Evolutionary conservation across 1,140 invertebrate species (phyloP), one percentile per base, ranked within the genome.

Genomic region (Pseudobourletiella spinata): DNA sequence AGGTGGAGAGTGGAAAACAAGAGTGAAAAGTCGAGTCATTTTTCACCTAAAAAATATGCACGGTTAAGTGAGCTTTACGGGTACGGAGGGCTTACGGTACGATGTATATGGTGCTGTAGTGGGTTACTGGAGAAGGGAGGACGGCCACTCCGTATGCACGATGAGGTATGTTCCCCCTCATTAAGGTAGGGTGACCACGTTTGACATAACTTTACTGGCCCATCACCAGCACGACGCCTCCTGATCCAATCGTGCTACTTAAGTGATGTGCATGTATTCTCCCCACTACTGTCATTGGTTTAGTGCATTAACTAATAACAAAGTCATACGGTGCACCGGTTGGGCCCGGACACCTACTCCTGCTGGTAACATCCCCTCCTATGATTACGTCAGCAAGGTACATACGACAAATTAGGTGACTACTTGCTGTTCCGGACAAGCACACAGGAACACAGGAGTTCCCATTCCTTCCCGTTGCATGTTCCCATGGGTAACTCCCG

Each of bases 1-100:
- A 58, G 56, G 56, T 58, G 56, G 56, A 58, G 26, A 58, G 56
- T 48, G 11, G 20, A 20, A 48, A 39, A 46, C 35, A 46, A 39
- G 18, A 57, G 24, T 28, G 14, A 2, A 18, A 57, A 57, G 32
- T n/a, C 54, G 24, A 58, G 24, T 58, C 42, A 58, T 26, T 58
- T 58, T 58, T 58, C 56, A 58, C 56, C 56, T 46, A 43, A 25
- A 46, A 54, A 25, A 54, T 15, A 18, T 22, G 2, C 15, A 39
- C 3, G 28, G 3, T 56, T 50, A 50, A 3, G n/a, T 25, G 18
- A 18, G 15, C 1, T 2, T 15, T n/a, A 18, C 15, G 18, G 32
- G 32, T 11, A 11, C 32, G 32, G n/a, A 39, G n/a, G n/a, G n/a
- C n/a, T n/a, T n/a, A n/a, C n/a, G n/a, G n/a, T n/a, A n/a, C n/a